These are phyloP conservation scores for Muntiacus muntjak DNA, from an alignment of 2,113 vertebrate species.

Conservation along the genomic window DNA sequence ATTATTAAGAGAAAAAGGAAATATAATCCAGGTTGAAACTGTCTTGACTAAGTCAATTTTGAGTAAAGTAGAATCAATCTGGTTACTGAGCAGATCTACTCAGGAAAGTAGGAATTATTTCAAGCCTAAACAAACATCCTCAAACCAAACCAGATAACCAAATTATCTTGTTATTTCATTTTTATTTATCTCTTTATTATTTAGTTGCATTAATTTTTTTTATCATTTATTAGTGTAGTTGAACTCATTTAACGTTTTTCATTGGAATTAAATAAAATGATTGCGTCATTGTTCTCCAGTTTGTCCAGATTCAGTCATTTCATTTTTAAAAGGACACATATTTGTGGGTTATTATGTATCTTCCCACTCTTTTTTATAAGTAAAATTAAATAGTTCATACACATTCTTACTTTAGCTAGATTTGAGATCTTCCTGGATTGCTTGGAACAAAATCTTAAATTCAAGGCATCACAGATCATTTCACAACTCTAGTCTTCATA, in stretches of 20 bases:
- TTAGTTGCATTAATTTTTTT: neutral
- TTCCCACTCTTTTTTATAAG: neutral
- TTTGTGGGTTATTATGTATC: fast-evolving
- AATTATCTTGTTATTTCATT: neutral
- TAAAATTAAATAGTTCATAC: neutral
- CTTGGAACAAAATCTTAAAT: neutral
- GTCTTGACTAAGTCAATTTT: no score
- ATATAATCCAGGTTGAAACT: neutral
- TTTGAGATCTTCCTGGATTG: neutral
- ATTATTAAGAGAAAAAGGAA: neutral
- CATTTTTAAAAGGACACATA: neutral
- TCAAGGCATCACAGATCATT: neutral
- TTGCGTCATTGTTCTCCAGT: neutral
- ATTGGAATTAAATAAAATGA: neutral
- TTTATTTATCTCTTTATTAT: neutral
- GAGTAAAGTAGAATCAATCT: neutral
- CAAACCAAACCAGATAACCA: neutral
- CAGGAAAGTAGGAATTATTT: neutral
- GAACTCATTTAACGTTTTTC: neutral
- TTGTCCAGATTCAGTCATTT: neutral
- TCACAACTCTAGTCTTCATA: neutral
- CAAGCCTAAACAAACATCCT: neutral
- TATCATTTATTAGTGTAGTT: neutral
- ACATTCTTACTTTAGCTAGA: neutral
- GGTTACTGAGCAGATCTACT: neutral